These are phyloP conservation scores for Gisinianus flammeolus DNA, from an alignment of 2,888 invertebrate species.

Conservation along the genomic window DNA sequence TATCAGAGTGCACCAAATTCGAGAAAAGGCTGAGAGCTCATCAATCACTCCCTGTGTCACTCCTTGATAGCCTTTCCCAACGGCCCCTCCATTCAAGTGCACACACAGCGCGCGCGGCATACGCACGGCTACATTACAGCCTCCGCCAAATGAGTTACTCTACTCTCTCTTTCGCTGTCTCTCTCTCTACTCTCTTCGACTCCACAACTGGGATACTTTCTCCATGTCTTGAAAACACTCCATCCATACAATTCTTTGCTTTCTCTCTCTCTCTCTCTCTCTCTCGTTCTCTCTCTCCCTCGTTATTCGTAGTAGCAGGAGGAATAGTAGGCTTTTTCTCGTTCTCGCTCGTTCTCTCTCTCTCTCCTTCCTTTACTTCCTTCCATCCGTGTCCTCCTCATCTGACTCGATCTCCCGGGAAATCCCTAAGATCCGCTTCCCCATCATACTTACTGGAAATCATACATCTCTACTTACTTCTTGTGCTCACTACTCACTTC, in stretches of 20 bases:
- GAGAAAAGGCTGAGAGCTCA: slow-evolving; percentile 49
- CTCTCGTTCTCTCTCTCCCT: background rate
- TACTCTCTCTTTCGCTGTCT: slow-evolving; percentile 16
- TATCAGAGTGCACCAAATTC: slow-evolving; percentile 50
- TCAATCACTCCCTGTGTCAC: slow-evolving; percentile 51
- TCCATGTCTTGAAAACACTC: slow-evolving; percentile 18
- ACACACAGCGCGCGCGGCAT: slow-evolving; percentile 31
- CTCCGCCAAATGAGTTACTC: slow-evolving; percentile 43
- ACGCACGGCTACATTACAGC: slow-evolving; percentile 44
- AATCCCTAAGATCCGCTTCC: slow-evolving; percentile 43
- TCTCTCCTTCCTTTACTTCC: slow-evolving; percentile 11
- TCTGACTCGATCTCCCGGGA: slow-evolving; percentile 48
- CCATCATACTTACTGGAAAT: slow-evolving; percentile 11
- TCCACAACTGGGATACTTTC: slow-evolving; percentile 30
- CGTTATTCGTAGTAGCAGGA: background rate
- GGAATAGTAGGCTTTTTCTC: slow-evolving; percentile 29
- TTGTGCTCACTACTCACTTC: background rate
- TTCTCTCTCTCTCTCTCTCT: background rate
- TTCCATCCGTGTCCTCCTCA: slow-evolving; percentile 43
- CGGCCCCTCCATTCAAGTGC: slow-evolving; percentile 48
- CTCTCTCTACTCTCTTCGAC: background rate
- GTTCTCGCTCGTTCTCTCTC: slow-evolving; percentile 24
- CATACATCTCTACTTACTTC: background rate
- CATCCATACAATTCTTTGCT: slow-evolving; percentile 14
- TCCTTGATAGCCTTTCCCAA: slow-evolving; percentile 52